Conservation (phyloP, 1,140 invertebrate species). For the Brachionus manjavacas region DNA sequence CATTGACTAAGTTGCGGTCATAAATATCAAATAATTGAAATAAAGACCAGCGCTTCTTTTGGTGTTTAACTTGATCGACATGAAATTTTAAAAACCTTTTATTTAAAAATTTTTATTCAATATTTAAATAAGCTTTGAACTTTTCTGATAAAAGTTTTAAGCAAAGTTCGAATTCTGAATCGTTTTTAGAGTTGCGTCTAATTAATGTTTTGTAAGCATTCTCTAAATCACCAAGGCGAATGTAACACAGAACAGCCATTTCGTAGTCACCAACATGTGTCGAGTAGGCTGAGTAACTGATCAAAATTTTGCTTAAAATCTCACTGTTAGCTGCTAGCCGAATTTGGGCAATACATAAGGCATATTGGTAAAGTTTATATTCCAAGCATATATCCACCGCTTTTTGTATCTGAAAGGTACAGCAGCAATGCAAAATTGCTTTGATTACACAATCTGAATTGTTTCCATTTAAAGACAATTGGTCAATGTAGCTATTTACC, state of each 20-base stretch:
- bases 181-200: conserved; percentile 8
- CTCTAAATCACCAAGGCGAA: background rate
- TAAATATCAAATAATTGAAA: no score
- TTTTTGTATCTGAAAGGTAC: conserved; percentile 3
- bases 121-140: background rate
- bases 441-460: background rate
- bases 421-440: conserved; percentile 10
- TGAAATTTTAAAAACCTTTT: no score
- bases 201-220: conserved; percentile 36
- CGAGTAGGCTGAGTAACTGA: conserved; percentile 4
- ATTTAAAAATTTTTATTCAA: background rate
- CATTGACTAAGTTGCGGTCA: no score
- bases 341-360: conserved; percentile 16
- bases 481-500: conserved; percentile 28
- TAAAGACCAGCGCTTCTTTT: no score
- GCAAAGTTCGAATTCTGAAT: background rate
- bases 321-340: background rate
- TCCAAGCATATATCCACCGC: background rate
- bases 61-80: no score
- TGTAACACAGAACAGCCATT: conserved; percentile 8
- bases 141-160: conserved; percentile 23
- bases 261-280: conserved; percentile 36
- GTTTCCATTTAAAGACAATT: background rate
- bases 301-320: background rate
- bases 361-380: conserved; percentile 5